Evolutionary conservation across 2,113 vertebrate species (phyloP).

Genomic region (Xenotilapia caudafasciata): DNA sequence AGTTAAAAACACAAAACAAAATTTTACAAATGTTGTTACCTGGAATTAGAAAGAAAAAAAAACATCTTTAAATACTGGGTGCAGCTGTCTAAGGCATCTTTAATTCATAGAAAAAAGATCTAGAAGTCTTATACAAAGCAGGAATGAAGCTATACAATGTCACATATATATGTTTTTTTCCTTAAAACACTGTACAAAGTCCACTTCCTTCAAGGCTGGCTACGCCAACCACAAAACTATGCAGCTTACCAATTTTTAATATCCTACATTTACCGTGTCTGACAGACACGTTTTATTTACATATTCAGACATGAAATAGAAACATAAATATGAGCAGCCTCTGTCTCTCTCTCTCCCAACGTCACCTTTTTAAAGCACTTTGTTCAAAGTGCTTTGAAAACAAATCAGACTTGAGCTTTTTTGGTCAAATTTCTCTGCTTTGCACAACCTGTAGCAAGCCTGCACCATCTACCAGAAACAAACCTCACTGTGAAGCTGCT

Average conservation of each 20-base stretch:
- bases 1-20: conserved; percentile 59
- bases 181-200: conserved; percentile 70
- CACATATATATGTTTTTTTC: conserved; percentile 55
- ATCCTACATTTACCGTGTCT: conserved; percentile 59
- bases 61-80: conserved; percentile 66
- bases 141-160: conserved; percentile 72
- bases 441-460: neutral
- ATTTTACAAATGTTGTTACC: conserved; percentile 64
- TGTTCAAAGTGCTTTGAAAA: conserved; percentile 13
- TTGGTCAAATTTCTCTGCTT: neutral
- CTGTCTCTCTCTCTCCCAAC: neutral
- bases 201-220: conserved; percentile 41
- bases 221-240: conserved; percentile 33
- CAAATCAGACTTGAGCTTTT: neutral
- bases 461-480: neutral
- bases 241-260: conserved; percentile 45
- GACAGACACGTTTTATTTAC: conserved; percentile 47
- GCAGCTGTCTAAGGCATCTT: conserved; percentile 75
- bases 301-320: conserved; percentile 51
- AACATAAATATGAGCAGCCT: conserved; percentile 61
- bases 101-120: conserved; percentile 70
- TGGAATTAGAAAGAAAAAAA: conserved; percentile 53
- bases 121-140: conserved; percentile 66
- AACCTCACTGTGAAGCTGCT: neutral
- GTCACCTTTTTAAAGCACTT: neutral